A percentile compares a stretch with the other conserved stretches of the same genome.
phyloP scores from a whole-genome alignment of 2,888 invertebrate species.

The Celastrina argiolus region DNA sequence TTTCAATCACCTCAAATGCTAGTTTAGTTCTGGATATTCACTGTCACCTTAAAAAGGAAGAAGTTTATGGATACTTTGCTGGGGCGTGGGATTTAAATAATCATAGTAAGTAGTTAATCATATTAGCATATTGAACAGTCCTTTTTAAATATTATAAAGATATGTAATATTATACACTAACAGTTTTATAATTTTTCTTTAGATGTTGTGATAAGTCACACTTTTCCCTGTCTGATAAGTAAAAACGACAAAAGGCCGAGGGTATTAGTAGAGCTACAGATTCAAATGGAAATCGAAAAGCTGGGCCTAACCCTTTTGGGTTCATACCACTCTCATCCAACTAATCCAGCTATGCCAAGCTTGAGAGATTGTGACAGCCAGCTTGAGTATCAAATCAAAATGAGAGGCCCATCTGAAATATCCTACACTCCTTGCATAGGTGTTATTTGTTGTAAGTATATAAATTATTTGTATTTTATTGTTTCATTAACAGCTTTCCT shows the following conservation, averaged over 20 bases:
- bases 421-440: slow-evolving; percentile 96
- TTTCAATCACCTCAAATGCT: slow-evolving; percentile 91
- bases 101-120: slow-evolving; percentile 84
- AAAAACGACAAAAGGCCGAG: slow-evolving; percentile 88
- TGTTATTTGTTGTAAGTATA: slow-evolving; percentile 90
- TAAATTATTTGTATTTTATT: not conserved
- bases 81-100: slow-evolving; percentile 96
- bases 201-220: slow-evolving; percentile 92
- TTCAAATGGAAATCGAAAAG: slow-evolving; percentile 89
- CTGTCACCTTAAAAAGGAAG: slow-evolving; percentile 94
- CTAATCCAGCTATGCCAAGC: slow-evolving; percentile 91
- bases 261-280: slow-evolving; percentile 87
- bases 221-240: slow-evolving; percentile 91
- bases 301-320: slow-evolving; percentile 90
- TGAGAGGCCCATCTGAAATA: slow-evolving; percentile 94
- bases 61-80: slow-evolving; percentile 96
- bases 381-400: slow-evolving; percentile 94
- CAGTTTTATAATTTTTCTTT: slow-evolving; percentile 41
- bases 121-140: no score
- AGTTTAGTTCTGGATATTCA: slow-evolving; percentile 94
- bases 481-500: not conserved
- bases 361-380: slow-evolving; percentile 94
- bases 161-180: slow-evolving; percentile 23
- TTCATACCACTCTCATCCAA: slow-evolving; percentile 97
- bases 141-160: no score